phyloP scores from a whole-genome alignment of 2,797 vertebrate genomes.

The Hypotaenidia philippensis region DNA sequence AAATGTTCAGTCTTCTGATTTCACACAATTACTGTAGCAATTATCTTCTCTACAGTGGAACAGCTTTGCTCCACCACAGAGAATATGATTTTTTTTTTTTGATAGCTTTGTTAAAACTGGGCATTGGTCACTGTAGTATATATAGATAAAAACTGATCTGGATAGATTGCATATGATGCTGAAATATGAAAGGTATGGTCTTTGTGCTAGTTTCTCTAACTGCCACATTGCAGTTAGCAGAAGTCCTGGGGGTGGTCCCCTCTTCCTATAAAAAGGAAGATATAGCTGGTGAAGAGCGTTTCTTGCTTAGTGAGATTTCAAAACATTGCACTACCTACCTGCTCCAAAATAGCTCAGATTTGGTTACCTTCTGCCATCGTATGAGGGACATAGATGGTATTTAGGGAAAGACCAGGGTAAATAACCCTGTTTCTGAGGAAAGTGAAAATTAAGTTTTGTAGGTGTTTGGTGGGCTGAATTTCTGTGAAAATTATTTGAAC shows the following conservation, averaged over 20 bases:
- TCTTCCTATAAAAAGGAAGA: not conserved
- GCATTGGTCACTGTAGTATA: not conserved
- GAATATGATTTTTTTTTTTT: not conserved
- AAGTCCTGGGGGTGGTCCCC: not conserved
- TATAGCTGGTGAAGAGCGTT: not conserved
- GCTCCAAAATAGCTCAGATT: not conserved
- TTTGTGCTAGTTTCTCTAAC: not conserved
- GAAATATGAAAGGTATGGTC: not conserved
- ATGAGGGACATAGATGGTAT: fast-evolving
- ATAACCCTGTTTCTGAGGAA: not conserved
- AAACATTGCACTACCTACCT: not conserved
- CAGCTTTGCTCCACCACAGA: not conserved
- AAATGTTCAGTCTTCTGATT: not conserved
- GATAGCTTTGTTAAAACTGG: not conserved
- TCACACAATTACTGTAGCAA: not conserved
- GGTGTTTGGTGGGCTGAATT: not conserved
- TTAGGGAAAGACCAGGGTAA: not conserved
- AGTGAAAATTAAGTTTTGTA: not conserved
- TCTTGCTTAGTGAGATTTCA: not conserved
- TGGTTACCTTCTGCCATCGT: not conserved
- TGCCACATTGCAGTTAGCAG: not conserved
- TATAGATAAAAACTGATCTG: not conserved
- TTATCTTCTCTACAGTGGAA: not conserved
- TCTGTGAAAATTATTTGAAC: not conserved
- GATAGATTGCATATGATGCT: not conserved